Evolutionary conservation across 2,797 vertebrate genomes (phyloP).

Genomic region (Chiloscyllium punctatum): DNA sequence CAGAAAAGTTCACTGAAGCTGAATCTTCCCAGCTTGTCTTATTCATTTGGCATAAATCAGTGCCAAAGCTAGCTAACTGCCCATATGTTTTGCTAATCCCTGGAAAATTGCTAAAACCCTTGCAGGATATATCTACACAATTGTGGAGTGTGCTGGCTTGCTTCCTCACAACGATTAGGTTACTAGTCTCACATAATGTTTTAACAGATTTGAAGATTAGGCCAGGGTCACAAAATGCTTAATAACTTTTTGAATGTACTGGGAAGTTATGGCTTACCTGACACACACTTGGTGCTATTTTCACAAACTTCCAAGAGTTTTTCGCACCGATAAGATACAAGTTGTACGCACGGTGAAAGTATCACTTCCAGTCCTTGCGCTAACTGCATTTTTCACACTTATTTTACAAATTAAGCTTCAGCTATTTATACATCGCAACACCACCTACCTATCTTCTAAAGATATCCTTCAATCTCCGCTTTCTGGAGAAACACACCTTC

Average conservation of each 20-base stretch:
- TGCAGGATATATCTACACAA: not conserved
- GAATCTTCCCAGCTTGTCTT: slow-evolving; percentile 15
- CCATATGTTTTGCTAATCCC: slow-evolving; percentile 35
- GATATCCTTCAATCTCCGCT: not conserved
- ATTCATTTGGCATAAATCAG: slow-evolving; percentile 26
- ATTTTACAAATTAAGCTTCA: slow-evolving; percentile 6
- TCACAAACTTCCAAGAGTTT: not conserved
- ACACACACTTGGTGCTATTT: not conserved
- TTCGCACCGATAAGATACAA: not conserved
- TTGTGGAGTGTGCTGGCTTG: not conserved
- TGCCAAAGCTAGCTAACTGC: slow-evolving; percentile 2
- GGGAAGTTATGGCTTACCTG: not conserved
- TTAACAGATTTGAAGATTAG: slow-evolving; percentile 7
- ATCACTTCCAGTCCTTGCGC: not conserved
- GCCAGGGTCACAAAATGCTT: not conserved
- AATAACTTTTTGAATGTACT: not conserved
- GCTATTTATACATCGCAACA: slow-evolving; percentile 4
- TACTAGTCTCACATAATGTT: not conserved
- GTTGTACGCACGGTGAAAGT: not conserved
- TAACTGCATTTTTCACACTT: not conserved
- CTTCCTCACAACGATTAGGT: not conserved
- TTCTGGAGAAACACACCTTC: not conserved
- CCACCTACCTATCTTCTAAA: not conserved
- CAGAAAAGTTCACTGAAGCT: slow-evolving; percentile 17
- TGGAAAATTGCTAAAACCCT: not conserved